Evolutionary conservation across 92 coral and sea anemone genomes (phyloP), one percentile per base, ranked within the genome.

Genomic region (Diadumene lineata): DNA sequence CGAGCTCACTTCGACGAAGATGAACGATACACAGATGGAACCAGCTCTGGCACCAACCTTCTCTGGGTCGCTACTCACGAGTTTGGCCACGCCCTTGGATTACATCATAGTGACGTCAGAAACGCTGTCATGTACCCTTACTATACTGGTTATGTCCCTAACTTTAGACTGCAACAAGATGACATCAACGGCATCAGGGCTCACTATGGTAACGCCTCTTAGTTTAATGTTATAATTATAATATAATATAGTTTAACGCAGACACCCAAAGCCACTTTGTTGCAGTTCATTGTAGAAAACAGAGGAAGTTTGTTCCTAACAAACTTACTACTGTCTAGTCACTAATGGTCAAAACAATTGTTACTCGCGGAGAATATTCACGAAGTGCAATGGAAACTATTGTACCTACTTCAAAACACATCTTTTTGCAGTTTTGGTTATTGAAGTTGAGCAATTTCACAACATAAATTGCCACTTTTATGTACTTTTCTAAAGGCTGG

Each of bases 51-150:
- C 1, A 86, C 89, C 24, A 85, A 92, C 38, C 86, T 92, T 18
- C 76, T 92, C 27, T 87, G 90, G 85, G 96, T 92, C 31, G 98
- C 98, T 17, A 88, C 87, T 1, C 98, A 92, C 84, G 98, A 92
- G 81, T 89, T 92, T 71, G 98, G 98, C 0, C 98, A 92, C 56
- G 73, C 96, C 25, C 79, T 92, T 33, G 94, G 94, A 1, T 64
- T 92, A 28, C 25, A 89, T 11, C 92, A 92, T 67, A 83, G 92
- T 61, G 76, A 86, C 43, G 94, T 92, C 72, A 79, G 86, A 31
- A 91, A 90, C 0, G 75, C 98, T 15, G 88, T 92, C 64, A 89
- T 92, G 94, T 92, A 85, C 79, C 94, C 98, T 0, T 80, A 85
- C 61, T 92, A 89, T 58, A 86, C 86, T 67, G 92, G 96, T 15